Base-by-base conservation (phyloP, 2,888 invertebrate species). In the Lacanobia oleracea region DNA sequence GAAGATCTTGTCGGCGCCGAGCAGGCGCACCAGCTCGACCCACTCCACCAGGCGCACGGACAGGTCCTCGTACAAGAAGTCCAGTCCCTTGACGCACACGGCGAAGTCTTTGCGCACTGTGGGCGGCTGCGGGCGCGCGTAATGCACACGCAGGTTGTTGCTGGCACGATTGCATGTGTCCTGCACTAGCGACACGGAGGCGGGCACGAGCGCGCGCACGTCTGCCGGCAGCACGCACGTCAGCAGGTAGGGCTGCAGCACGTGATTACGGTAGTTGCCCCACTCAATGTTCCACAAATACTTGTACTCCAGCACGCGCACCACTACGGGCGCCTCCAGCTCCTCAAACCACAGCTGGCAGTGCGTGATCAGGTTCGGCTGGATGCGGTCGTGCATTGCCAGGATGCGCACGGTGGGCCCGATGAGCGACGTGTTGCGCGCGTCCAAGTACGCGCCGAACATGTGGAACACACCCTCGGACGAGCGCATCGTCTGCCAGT, bases 261-360 rank as follows among this genome's bases (percentile, higher is more conserved):
- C 98, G 67, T 98, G 98, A 93, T 98, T 98, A 90, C 98, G 98
- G 94, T 98, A 98, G 94, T 99, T 99, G 74, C 99, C 99, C 99
- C 99, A 99, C 93, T 98, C 98, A 87, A 97, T 97, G 92, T 98
- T 98, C 99, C 99, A 99, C 86, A 99, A 98, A 92, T 99, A 99
- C 92, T 98, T 98, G 95, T 99, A 99, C 93, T 98, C 98, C 85
- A 98, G 97, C 27, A 97, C 98, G 90, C 98, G 97, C 21, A 98
- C 97, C 40, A 98, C 97, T 40, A 97, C 97, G 0, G 98, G 98
- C 87, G 98, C 98, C 83, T 97, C 97, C 86, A 97, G 97, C 50
- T 97, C 97, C 86, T 98, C 98, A 94, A 98, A 99, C 99, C 98
- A 99, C 85, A 99, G 97, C 92, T 98, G 99, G 92, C 98, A 99